Evolutionary conservation across 2,113 vertebrate genomes (phyloP), one percentile per base, ranked within the genome.

Genomic region (Chamaea fasciata): DNA sequence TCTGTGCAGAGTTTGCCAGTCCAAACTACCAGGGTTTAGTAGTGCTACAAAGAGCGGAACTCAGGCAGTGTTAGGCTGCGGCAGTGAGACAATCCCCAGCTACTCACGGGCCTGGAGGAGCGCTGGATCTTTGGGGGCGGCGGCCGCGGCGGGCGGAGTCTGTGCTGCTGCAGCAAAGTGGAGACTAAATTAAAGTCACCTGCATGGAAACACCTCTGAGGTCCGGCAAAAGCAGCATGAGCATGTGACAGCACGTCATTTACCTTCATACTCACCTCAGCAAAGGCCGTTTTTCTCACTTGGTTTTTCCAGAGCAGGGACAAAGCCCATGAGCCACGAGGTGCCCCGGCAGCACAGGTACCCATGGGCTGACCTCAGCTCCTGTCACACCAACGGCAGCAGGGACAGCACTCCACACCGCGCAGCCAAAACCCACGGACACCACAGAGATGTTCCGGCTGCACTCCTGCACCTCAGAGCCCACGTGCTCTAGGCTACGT

Each of bases 101-200:
- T 99, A 99, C 98, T 99, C 98, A 99, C 98, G 94, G 98, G 98
- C 97, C 96, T 97, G 63, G 95, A 92, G 31, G 94, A 97, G 74
- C 98, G 98, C 83, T 98, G 98, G 92, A 98, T 98, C 98, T 98
- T 98, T 97, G 98, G 98, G 97, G 98, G 98, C 59, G 97, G 98
- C 17, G 98, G 98, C 87, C 98, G 98, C 30, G 97, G 96, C 17
- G 98, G 98, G 68, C 94, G 98, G 77, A 96, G 84, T 97, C 98
- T 98, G 94, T 97, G 97, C 90, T 97, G 98, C 98, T 98, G 98
- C 89, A 97, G 98, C 97, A 98, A 98, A 98, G 98, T 33, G 97
- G 97, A 98, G 98, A 98, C 98, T 96, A 65, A 89, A 90, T 95
- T 90, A 76, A 91, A 87, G 92, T 92, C 68, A 90, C 90, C 87